Percentiles rank a stretch among this genome's conserved stretches.
Evolutionary conservation across 2,888 invertebrate genomes (phyloP).

Genomic region (Lumbricus terrestris): DNA sequence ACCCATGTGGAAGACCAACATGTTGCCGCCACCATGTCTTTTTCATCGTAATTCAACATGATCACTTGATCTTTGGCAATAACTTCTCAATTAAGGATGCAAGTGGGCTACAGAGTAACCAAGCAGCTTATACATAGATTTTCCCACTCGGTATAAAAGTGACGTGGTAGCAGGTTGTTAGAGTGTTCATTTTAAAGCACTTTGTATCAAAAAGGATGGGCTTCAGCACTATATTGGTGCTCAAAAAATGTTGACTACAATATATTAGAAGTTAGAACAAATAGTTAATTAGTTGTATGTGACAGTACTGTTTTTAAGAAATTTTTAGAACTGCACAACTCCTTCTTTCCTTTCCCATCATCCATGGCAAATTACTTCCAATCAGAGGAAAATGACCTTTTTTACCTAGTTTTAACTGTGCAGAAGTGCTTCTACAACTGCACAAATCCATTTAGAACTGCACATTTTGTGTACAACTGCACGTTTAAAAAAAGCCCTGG

Average conservation of each 20-base stretch:
- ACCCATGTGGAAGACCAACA: background rate
- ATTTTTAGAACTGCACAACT: too few species aligned
- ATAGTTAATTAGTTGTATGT: background rate
- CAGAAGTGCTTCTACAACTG: too few species aligned
- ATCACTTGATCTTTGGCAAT: background rate
- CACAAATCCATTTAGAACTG: too few species aligned
- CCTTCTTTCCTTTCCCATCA: too few species aligned
- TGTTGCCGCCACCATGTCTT: background rate
- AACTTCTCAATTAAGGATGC: background rate
- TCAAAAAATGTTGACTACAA: background rate
- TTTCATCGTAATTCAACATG: background rate
- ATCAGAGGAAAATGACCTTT: too few species aligned
- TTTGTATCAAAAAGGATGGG: background rate
- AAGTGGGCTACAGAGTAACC: background rate
- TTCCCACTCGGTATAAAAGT: background rate
- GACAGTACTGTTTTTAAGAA: too few species aligned
- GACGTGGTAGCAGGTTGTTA: background rate
- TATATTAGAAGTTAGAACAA: background rate
- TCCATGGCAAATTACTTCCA: too few species aligned
- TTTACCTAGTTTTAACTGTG: too few species aligned
- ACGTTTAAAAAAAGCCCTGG: too few species aligned
- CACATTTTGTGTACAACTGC: too few species aligned
- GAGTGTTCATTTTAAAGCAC: background rate
- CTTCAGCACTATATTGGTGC: background rate
- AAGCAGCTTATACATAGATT: background rate